Percentiles rank a stretch among this genome's conserved stretches.
Conservation (phyloP, 2,888 invertebrate genomes). For the Agriopis aurantiaria region DNA sequence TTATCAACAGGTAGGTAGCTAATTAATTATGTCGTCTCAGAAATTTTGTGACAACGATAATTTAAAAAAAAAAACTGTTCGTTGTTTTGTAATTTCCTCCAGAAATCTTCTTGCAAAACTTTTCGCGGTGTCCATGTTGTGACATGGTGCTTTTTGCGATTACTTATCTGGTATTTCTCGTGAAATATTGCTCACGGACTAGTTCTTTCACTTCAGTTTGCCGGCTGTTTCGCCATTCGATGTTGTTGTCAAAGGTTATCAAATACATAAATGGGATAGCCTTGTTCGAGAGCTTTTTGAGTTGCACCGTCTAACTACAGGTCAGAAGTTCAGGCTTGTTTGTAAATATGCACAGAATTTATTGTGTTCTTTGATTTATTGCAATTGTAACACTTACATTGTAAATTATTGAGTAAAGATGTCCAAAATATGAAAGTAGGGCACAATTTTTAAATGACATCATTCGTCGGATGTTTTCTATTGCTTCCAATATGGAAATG, state of each 20-base stretch:
- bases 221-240: constrained; percentile 67
- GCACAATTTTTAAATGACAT: background rate
- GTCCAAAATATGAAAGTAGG: constrained; percentile 1
- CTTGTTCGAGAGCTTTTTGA: constrained; percentile 32
- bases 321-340: constrained; percentile 35
- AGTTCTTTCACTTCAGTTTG: constrained; percentile 67
- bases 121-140: constrained; percentile 68
- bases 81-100: constrained; percentile 1
- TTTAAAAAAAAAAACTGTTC: no score
- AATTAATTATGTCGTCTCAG: no score
- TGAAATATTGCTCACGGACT: constrained; percentile 75
- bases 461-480: no score
- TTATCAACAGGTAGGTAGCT: no score
- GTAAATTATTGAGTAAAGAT: constrained; percentile 6
- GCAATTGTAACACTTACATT: constrained; percentile 16
- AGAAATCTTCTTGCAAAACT: constrained; percentile 72
- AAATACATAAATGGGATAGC: constrained; percentile 58
- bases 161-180: constrained; percentile 74
- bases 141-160: constrained; percentile 76
- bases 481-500: no score
- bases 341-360: constrained; percentile 27
- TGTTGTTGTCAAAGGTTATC: constrained; percentile 71
- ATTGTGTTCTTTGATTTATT: constrained; percentile 22
- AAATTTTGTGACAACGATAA: no score
- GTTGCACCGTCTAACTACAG: constrained; percentile 23